These are phyloP conservation scores for Saturnia pavonia DNA, from an alignment of 2,888 invertebrate genomes.

Conservation along the genomic window DNA sequence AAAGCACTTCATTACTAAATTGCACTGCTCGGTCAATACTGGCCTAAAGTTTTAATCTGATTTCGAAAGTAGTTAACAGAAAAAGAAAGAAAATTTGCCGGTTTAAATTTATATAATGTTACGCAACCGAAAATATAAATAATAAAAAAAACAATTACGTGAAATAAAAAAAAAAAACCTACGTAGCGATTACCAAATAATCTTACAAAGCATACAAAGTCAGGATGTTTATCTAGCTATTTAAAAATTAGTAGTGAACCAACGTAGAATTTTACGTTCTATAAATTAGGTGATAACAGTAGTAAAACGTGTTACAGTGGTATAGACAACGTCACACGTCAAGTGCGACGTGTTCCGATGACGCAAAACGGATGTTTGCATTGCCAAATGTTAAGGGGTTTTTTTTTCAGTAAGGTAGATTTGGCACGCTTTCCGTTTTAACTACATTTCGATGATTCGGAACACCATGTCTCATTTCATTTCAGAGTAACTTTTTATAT, in stretches of 20 bases:
- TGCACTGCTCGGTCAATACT: too few species aligned
- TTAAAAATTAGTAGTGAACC: not conserved
- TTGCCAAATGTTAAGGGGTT: constrained; percentile 12
- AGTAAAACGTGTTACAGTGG: not conserved
- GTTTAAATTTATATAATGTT: too few species aligned
- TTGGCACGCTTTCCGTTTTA: not conserved
- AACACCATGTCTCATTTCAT: not conserved
- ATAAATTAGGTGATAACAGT: constrained; percentile 13
- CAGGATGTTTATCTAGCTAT: not conserved
- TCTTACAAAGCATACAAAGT: not conserved
- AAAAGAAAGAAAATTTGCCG: too few species aligned
- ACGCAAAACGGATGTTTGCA: constrained; percentile 15
- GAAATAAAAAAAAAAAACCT: not conserved
- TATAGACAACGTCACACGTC: constrained; percentile 7
- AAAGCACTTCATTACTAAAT: too few species aligned
- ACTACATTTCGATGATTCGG: not conserved
- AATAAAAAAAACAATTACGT: too few species aligned
- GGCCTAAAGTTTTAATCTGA: too few species aligned
- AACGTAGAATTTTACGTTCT: constrained; percentile 1
- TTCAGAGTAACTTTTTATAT: not conserved
- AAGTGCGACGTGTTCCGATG: not conserved
- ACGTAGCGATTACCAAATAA: not conserved
- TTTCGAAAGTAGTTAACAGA: too few species aligned
- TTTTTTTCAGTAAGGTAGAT: constrained; percentile 2
- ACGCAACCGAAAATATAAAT: too few species aligned